Base-by-base conservation (phyloP, 2,888 invertebrate genomes). In the Nymphalis polychloros region DNA sequence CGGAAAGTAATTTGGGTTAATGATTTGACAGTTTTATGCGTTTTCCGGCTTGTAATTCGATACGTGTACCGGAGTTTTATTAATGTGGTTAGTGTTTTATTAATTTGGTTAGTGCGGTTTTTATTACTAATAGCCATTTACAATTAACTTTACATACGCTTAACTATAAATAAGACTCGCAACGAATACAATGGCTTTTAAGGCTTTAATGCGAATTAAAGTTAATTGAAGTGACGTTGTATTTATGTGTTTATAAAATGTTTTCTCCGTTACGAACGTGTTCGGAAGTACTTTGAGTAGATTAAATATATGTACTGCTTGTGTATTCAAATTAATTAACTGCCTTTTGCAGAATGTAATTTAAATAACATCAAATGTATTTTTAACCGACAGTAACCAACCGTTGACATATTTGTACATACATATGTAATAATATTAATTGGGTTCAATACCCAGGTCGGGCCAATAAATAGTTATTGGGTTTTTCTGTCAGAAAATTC, bases 11-110 rank as follows among this genome's bases (percentile, higher is more conserved):
- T 88, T 88, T 83, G 76, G 81, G 78, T 82, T 84, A 87, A 85
- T 87, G 85, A 87, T 86, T 89, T 84, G 84, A 85, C 85, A 86
- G 80, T 86, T 87, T 87, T 83, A 84, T 81, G 80, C 77, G 81
- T 73, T 83, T 82, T 79, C 80, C 81, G 79, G 77, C 73, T 75
- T 76, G 82, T 82, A 81, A 81, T 76, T 64, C 49, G 49, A 65
- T 50, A 59, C 62, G 19, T 83, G 41, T 66, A 79, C 77, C 80
- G 77, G 27, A 78, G 78, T 79, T 87, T 84, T 85, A 84, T 86
- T 86, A 81, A 81, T 77, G 71, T 78, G 80, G 81, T 85, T 83
- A n/a, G n/a, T n/a, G n/a, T 79, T 87, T 84, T 85, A 84, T 86
- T 86, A 81, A 81, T 77, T 71, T 78, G 80, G 81, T 85, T 83